phyloP scores from a whole-genome alignment of 2,888 invertebrate species.

The Nesidiocoris tenuis region DNA sequence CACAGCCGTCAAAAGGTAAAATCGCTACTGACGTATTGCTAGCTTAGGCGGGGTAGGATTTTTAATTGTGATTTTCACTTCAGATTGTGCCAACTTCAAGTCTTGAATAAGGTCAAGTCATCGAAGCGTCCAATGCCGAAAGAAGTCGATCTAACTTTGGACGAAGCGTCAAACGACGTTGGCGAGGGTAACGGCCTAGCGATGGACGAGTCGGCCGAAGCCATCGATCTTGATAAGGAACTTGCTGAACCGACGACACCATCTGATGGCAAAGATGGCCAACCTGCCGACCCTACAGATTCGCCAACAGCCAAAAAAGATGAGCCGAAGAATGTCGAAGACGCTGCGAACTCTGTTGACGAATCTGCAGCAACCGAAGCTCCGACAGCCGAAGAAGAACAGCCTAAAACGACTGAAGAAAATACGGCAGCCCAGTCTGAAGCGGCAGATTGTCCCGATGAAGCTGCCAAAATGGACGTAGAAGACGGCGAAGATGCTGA shows the following conservation, averaged over 20 bases:
- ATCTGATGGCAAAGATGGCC: background rate
- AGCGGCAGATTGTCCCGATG: background rate
- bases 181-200: background rate
- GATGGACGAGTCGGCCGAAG: background rate
- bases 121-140: background rate
- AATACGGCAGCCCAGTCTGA: background rate
- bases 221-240: background rate
- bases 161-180: background rate
- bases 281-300: background rate
- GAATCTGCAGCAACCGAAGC: too few relatives aligned
- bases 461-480: background rate
- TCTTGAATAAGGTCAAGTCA: background rate
- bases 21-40: too few relatives aligned
- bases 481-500: conserved; percentile 5
- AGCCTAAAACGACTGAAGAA: background rate
- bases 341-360: too few relatives aligned
- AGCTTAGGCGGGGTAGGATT: too few relatives aligned
- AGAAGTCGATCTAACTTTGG: background rate
- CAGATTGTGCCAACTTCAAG: background rate
- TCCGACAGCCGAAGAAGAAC: background rate
- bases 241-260: background rate
- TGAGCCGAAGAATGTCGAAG: background rate
- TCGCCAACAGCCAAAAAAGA: background rate
- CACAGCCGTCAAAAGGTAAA: conserved; percentile 73
- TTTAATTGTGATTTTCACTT: background rate